phyloP scores from a whole-genome alignment of 2,113 vertebrate species.

The Saguinus midas region DNA sequence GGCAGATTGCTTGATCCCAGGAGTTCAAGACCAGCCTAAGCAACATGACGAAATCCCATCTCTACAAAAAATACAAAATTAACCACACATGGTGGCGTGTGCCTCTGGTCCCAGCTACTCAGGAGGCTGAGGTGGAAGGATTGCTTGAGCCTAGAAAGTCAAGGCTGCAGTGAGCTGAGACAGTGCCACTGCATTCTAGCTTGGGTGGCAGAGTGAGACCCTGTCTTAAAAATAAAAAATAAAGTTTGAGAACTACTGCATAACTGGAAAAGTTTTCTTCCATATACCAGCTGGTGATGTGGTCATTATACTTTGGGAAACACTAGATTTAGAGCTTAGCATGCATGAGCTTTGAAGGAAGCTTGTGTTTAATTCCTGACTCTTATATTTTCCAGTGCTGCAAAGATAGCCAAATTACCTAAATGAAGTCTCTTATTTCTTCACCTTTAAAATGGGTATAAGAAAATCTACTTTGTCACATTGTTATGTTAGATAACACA shows the following conservation, averaged over 20 bases:
- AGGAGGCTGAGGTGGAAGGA: too few species aligned
- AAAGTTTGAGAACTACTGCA: neutral
- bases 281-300: neutral
- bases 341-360: neutral
- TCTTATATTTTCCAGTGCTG: neutral
- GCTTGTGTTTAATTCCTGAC: neutral
- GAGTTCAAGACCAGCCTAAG: too few species aligned
- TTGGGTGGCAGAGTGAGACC: too few species aligned
- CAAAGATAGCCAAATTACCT: neutral
- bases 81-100: too few species aligned
- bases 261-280: neutral
- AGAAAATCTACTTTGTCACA: neutral
- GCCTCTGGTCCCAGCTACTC: too few species aligned
- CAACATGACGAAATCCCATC: too few species aligned
- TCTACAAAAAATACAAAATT: too few species aligned
- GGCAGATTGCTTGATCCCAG: too few species aligned
- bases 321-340: neutral
- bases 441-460: neutral
- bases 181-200: too few species aligned
- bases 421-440: neutral
- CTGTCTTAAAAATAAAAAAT: neutral
- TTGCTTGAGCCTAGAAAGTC: too few species aligned
- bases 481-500: too few species aligned
- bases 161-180: too few species aligned
- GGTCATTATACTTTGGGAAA: neutral